A percentile compares a stretch with the other conserved stretches of the same genome.
phyloP scores from a whole-genome alignment of 2,797 vertebrate genomes.

The Anolis apletophallus region DNA sequence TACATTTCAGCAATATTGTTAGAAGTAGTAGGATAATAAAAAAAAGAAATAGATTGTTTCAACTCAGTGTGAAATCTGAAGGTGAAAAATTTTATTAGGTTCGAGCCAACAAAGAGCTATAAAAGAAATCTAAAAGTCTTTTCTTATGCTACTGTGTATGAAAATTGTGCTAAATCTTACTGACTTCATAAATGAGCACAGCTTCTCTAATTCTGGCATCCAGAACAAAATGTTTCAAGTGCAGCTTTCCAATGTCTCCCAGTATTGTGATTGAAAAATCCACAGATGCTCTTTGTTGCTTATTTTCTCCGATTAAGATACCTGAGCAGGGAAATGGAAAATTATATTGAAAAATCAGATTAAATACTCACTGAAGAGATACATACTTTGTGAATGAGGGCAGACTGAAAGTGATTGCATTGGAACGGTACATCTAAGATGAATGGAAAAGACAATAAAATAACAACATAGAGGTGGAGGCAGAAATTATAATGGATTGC shows the following conservation, averaged over 20 bases:
- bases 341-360: background rate
- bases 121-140: conserved; percentile 17
- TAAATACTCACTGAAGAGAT: no score
- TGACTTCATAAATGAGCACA: background rate
- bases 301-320: background rate
- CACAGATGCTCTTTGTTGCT: background rate
- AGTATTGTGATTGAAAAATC: background rate
- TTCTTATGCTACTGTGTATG: background rate
- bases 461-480: background rate
- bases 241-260: background rate
- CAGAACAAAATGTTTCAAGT: conserved; percentile 13
- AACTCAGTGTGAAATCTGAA: conserved; percentile 11
- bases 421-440: background rate
- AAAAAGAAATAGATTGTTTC: conserved; percentile 12
- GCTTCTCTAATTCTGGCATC: conserved; percentile 9
- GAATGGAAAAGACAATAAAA: background rate
- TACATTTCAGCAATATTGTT: conserved; percentile 1
- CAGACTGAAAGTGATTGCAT: background rate
- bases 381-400: background rate
- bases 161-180: conserved; percentile 9
- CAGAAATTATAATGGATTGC: background rate
- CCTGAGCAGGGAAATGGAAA: background rate
- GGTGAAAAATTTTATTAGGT: background rate
- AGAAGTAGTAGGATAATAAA: conserved; percentile 8
- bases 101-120: conserved; percentile 11